A percentile compares a stretch with the other conserved stretches of the same genome.
Conservation (phyloP, 2,113 vertebrate genomes). For the Calypte anna region DNA sequence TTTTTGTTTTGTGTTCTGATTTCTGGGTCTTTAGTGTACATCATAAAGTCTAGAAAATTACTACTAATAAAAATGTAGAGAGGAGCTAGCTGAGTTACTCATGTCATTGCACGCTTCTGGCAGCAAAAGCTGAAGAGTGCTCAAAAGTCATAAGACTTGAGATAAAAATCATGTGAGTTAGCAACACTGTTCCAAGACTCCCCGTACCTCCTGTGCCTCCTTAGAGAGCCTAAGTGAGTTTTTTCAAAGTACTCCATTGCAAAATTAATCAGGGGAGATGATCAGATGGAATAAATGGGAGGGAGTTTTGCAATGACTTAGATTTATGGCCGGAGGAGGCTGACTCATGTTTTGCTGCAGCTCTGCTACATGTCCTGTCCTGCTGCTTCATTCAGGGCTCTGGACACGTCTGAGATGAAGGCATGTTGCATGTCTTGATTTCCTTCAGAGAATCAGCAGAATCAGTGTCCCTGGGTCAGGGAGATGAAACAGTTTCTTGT, state of each 20-base stretch:
- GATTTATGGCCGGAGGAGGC: neutral
- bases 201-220: neutral
- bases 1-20: neutral
- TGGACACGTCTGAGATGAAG: neutral
- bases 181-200: neutral
- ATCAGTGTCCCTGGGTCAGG: neutral
- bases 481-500: neutral
- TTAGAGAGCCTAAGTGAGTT: neutral
- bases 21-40: conserved; percentile 38
- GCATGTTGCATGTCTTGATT: neutral
- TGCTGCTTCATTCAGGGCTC: neutral
- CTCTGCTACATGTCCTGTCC: neutral
- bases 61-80: conserved; percentile 37
- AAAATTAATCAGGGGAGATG: neutral
- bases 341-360: neutral
- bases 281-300: neutral
- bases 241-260: neutral
- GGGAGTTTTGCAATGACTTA: neutral
- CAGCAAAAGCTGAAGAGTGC: neutral
- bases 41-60: conserved; percentile 22
- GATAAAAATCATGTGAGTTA: conserved; percentile 50
- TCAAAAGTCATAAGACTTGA: neutral
- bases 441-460: neutral
- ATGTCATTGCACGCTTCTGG: neutral
- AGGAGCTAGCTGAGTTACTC: neutral